phyloP scores from a whole-genome alignment of 2,797 vertebrate genomes.

The Emys orbicularis region DNA sequence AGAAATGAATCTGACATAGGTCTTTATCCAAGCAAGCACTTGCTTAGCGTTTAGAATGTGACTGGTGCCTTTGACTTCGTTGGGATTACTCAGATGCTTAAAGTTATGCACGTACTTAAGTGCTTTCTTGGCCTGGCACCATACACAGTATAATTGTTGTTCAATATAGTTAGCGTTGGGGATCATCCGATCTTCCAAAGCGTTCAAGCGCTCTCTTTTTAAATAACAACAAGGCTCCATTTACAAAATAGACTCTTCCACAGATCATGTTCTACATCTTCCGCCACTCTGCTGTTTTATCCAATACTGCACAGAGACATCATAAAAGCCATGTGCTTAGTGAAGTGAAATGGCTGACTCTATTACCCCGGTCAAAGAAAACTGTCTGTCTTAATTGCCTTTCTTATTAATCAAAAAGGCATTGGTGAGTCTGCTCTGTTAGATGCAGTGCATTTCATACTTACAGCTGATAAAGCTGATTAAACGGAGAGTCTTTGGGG shows the following conservation, averaged over 20 bases:
- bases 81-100: neutral
- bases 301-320: rapidly evolving
- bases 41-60: neutral
- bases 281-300: neutral
- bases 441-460: rapidly evolving
- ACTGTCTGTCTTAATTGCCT: neutral
- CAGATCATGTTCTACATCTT: neutral
- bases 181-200: constrained; percentile 45
- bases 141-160: neutral
- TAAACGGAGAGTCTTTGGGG: neutral
- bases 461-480: rapidly evolving
- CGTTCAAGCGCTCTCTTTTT: constrained; percentile 12
- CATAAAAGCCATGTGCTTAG: constrained; percentile 36
- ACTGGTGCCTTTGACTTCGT: neutral
- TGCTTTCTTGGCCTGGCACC: neutral
- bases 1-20: neutral
- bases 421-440: rapidly evolving
- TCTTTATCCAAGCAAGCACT: neutral
- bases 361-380: neutral
- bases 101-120: neutral
- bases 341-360: constrained; percentile 60
- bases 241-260: neutral
- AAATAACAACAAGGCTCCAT: neutral
- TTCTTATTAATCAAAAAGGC: neutral
- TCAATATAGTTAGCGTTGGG: constrained; percentile 16